Conservation (phyloP, 2,797 vertebrate species). For the Thalassophryne amazonica region DNA sequence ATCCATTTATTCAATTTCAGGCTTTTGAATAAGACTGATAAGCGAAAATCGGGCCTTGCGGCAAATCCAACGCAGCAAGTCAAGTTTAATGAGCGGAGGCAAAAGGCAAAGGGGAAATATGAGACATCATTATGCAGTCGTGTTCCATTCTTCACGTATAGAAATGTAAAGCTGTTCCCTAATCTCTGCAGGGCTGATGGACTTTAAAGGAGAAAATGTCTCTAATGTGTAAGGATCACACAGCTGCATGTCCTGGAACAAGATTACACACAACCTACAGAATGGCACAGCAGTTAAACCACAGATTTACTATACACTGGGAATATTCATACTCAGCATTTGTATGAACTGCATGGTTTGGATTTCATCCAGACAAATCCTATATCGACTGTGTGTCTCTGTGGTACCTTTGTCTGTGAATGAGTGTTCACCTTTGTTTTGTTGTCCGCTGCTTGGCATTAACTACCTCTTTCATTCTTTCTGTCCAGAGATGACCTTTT, state of each 20-base stretch:
- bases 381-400: conserved; percentile 2
- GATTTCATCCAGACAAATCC: conserved; percentile 28
- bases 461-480: background rate
- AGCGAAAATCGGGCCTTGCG: conserved; percentile 43
- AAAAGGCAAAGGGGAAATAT: conserved; percentile 29
- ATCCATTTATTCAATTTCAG: conserved; percentile 59
- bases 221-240: conserved; percentile 10
- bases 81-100: conserved; percentile 50
- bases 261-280: conserved; percentile 3
- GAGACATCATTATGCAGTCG: conserved; percentile 35
- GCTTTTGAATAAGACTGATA: conserved; percentile 45
- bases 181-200: conserved; percentile 31
- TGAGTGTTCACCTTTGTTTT: conserved; percentile 9
- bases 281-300: conserved; percentile 14
- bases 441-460: conserved; percentile 19
- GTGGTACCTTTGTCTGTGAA: conserved; percentile 1
- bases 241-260: background rate
- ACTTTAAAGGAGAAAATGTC: conserved; percentile 22
- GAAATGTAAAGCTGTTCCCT: conserved; percentile 16
- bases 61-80: conserved; percentile 48
- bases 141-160: conserved; percentile 30
- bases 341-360: conserved; percentile 14
- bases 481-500: conserved; percentile 88
- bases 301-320: background rate
- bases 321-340: conserved; percentile 5